Evolutionary conservation across 2,797 vertebrate species (phyloP).

Genomic region (Galaxias olidus): DNA sequence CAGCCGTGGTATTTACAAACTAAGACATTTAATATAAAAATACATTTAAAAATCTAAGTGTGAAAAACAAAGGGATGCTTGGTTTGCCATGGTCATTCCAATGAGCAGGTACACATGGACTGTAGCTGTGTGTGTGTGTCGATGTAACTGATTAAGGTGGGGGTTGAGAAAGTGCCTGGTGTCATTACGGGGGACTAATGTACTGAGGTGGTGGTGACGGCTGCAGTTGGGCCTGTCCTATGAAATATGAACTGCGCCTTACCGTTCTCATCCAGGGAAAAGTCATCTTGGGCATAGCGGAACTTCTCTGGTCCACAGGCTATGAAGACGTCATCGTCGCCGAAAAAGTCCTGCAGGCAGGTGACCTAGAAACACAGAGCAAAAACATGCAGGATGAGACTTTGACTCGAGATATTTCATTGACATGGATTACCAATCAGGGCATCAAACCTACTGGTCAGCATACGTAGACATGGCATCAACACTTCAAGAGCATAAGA

Average conservation of each 20-base stretch:
- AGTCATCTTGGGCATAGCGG: constrained; percentile 98
- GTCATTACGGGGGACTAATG: no score
- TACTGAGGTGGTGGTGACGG: no score
- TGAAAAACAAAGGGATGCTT: neutral
- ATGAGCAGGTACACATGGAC: neutral
- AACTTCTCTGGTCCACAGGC: constrained; percentile 99
- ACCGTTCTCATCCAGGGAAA: constrained; percentile 97
- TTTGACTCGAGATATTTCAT: no score
- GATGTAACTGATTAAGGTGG: neutral
- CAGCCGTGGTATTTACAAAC: no score
- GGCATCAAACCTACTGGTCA: no score
- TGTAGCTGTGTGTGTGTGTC: neutral
- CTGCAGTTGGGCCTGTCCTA: no score
- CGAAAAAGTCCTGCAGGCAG: constrained; percentile 98
- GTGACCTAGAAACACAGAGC: constrained; percentile 81
- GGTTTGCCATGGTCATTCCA: neutral
- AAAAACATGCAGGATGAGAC: neutral
- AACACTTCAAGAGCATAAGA: no score
- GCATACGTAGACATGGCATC: no score
- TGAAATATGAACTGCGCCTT: constrained; percentile 32
- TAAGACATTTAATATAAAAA: no score
- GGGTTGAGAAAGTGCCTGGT: no score
- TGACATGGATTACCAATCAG: no score
- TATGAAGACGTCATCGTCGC: constrained; percentile 96
- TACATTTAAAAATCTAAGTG: no score